These are phyloP conservation scores for Eucidaris tribuloides DNA, from an alignment of 35 echinoderm and acorn worm species.

Conservation along the genomic window DNA sequence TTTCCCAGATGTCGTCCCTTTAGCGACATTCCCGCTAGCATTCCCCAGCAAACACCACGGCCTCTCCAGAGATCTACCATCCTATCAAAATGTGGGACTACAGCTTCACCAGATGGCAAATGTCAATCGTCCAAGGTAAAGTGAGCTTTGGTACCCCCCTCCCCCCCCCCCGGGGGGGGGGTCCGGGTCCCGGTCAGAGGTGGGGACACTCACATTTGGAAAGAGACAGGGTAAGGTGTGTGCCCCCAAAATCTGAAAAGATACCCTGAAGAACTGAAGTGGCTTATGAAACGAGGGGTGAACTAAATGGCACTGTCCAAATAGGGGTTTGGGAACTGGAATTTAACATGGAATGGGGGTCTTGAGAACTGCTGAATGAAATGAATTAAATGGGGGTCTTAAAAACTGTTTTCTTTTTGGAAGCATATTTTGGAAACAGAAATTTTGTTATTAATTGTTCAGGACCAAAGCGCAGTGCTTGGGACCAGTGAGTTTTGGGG, in stretches of 20 bases:
- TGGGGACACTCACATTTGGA: background rate
- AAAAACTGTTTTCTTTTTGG: no score
- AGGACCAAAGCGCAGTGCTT: no score
- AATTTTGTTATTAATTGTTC: no score
- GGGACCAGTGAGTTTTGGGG: no score
- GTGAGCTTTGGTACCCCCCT: no score
- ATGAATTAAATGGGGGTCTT: no score
- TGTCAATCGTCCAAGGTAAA: slow-evolving; percentile 1
- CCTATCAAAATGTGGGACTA: background rate
- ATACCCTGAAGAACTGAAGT: background rate
- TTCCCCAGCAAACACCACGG: background rate
- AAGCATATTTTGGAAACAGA: no score
- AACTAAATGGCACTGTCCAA: background rate
- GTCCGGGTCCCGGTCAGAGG: no score
- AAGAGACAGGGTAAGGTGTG: background rate
- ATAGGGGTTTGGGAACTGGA: no score
- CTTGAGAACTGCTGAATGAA: no score
- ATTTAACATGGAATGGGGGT: no score
- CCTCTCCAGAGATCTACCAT: background rate
- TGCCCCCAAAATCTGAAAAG: background rate
- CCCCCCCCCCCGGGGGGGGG: no score
- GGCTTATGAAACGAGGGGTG: background rate
- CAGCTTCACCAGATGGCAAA: background rate
- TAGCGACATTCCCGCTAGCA: background rate
- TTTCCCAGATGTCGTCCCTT: background rate